Evolutionary conservation across 2,113 vertebrate species (phyloP), one percentile per base, ranked within the genome.

Genomic region (Canis aureus): DNA sequence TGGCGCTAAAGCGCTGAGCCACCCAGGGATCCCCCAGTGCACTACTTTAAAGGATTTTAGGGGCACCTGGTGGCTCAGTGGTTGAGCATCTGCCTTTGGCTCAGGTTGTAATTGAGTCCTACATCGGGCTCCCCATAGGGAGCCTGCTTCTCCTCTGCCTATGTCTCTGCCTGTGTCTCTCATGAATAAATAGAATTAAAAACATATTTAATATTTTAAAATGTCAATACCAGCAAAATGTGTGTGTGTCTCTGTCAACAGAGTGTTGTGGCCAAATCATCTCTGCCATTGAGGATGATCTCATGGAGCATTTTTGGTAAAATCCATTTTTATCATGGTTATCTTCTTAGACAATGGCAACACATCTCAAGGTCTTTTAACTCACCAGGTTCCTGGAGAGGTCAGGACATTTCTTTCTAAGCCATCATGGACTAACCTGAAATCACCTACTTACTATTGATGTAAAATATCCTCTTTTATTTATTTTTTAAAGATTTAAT

Each of bases 401-500:
- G 57, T 49, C 69, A 85, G 69, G 79, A 74, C 53, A 83, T 74
- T 73, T 93, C 84, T 71, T 80, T 82, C 66, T 74, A 94, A 71
- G 38, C 32, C 32, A 35, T 82, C 55, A 51, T 53, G 19, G 57
- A 64, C 67, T 82, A 74, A 74, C 19, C 66, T 74, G 32, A 94
- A 89, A 43, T 62, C 76, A 64, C 16, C 32, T 74, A 27, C 55
- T 82, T 94, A 74, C 57, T 82, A 19, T 62, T 6, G 32, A 13
- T 49, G 43, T 67, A 84, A 78, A 76, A n/a, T 62, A 38, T 66
- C 29, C 25, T 89, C 13, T 53, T 67, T 43, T 43, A 43, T 43
- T 6, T 43, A 43, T 43, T n/a, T 32, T n/a, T 69, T 17, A 17
- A n/a, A 9, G 66, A 69, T n/a, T n/a, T n/a, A n/a, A n/a, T 69